A percentile compares a stretch with the other conserved stretches of the same genome.
Evolutionary conservation across 2,797 vertebrate genomes (phyloP).

Genomic region (Vireo griseus): DNA sequence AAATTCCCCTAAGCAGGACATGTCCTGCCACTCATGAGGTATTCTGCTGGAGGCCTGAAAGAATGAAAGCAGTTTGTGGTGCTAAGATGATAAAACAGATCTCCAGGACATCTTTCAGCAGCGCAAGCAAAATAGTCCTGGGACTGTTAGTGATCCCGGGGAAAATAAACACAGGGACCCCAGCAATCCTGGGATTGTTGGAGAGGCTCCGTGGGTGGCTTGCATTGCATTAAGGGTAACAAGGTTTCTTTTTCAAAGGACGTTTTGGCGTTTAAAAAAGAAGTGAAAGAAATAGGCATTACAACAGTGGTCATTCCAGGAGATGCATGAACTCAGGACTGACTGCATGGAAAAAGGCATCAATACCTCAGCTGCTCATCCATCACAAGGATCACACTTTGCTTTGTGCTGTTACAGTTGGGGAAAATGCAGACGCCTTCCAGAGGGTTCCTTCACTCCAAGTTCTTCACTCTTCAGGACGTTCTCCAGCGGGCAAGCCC

Average conservation of each 20-base stretch:
- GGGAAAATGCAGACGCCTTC: background rate
- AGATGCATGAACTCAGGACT: background rate
- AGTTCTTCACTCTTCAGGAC: background rate
- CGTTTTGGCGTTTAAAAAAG: background rate
- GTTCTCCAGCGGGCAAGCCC: background rate
- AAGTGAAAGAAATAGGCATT: background rate
- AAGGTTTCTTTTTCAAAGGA: constrained; percentile 16
- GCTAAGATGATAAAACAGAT: constrained; percentile 38
- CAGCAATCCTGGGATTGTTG: background rate
- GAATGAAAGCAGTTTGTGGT: background rate
- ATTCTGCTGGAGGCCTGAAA: background rate
- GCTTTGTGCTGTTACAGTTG: background rate
- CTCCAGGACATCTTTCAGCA: constrained; percentile 45
- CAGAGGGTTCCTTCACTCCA: constrained; percentile 4
- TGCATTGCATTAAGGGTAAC: background rate
- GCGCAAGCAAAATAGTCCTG: background rate
- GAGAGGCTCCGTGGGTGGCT: constrained; percentile 48
- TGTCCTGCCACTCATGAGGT: background rate
- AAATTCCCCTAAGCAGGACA: background rate
- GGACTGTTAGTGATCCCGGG: background rate
- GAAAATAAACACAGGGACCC: constrained; percentile 40
- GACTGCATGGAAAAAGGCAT: constrained; percentile 31
- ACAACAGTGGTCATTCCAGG: background rate
- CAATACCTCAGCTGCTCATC: constrained; percentile 25
- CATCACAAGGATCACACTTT: constrained; percentile 4